These are phyloP conservation scores for Caenorhabditis remanei DNA, from an alignment of 1,140 invertebrate genomes.

Conservation along the genomic window DNA sequence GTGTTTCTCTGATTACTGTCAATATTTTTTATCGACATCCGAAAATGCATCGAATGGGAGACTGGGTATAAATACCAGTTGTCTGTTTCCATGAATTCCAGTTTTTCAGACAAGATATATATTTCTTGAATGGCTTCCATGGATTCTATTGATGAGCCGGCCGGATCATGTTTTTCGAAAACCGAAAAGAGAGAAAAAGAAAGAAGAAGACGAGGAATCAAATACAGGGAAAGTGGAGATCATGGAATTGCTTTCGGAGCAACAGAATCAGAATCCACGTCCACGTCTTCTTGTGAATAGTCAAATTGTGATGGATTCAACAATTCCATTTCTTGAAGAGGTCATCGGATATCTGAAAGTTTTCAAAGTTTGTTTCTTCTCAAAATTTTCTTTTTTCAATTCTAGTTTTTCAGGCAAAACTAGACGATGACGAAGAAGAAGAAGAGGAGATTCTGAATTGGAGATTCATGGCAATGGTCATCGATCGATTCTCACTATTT, in stretches of 20 bases:
- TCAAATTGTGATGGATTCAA: conserved; percentile 29
- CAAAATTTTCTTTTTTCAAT: background rate
- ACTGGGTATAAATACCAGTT: conserved; percentile 56
- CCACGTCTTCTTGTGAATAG: conserved; percentile 31
- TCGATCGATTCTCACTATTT: conserved; percentile 58
- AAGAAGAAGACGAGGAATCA: conserved; percentile 27
- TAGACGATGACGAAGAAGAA: conserved; percentile 65
- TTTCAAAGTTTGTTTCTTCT: conserved; percentile 19
- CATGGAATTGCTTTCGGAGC: background rate
- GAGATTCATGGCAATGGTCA: conserved; percentile 69
- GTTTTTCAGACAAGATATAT: conserved; percentile 84
- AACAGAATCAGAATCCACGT: background rate
- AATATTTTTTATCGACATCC: conserved; percentile 74
- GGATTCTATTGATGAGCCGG: conserved; percentile 91
- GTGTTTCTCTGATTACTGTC: conserved; percentile 73
- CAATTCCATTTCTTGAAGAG: conserved; percentile 41
- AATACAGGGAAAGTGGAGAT: conserved; percentile 6
- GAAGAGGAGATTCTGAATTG: conserved; percentile 68
- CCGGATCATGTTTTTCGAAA: conserved; percentile 91
- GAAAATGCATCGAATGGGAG: conserved; percentile 73
- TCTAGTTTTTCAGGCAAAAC: conserved; percentile 53
- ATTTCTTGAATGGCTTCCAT: conserved; percentile 95
- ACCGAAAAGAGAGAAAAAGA: conserved; percentile 52
- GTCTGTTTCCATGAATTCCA: no score
- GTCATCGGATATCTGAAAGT: conserved; percentile 46